These are phyloP conservation scores for Sarcophilus harrisii DNA, from an alignment of 2,797 vertebrate species.

Conservation along the genomic window DNA sequence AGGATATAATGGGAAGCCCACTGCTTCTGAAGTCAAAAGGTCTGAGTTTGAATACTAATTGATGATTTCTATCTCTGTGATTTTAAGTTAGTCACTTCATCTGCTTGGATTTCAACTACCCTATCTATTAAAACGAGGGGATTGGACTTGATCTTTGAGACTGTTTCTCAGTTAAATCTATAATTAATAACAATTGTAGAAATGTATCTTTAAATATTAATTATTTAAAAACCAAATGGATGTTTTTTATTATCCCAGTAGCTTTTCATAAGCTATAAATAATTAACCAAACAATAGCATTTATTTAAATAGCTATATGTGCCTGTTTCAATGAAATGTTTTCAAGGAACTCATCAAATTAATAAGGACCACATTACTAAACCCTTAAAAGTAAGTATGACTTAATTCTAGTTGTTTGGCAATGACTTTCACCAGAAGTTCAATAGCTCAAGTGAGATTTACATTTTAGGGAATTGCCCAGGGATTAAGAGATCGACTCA, in stretches of 20 bases:
- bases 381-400: not conserved
- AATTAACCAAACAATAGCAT: not conserved
- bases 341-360: not conserved
- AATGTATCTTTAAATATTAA: not conserved
- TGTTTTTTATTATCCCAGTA: not conserved
- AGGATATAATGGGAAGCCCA: not conserved
- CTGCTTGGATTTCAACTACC: not conserved
- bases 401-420: not conserved
- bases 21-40: not conserved
- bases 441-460: not conserved
- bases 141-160: not conserved
- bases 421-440: not conserved
- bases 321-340: not conserved
- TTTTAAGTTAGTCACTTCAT: not conserved
- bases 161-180: not conserved
- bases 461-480: not conserved
- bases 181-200: not conserved
- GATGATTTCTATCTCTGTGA: not conserved
- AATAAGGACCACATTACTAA: not conserved
- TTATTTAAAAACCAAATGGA: not conserved
- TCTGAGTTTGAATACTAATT: not conserved
- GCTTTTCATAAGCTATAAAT: not conserved
- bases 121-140: not conserved
- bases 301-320: not conserved
- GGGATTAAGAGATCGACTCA: not conserved